A percentile compares a stretch with the other conserved stretches of the same genome.
phyloP scores from a whole-genome alignment of 2,113 vertebrate genomes.

The Megaceryle torquata region DNA sequence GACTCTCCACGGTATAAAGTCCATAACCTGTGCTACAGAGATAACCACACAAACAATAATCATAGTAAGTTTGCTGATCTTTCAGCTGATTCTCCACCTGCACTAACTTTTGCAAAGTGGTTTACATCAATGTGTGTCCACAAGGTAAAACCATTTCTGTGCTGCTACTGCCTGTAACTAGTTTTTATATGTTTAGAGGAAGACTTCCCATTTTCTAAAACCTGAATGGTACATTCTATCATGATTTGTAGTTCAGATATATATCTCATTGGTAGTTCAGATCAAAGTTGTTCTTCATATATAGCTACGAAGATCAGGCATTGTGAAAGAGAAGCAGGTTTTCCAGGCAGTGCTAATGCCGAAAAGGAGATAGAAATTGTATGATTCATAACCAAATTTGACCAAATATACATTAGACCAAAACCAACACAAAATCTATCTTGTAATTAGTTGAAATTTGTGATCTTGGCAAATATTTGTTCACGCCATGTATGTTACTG shows the following conservation, averaged over 20 bases:
- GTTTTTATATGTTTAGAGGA: neutral
- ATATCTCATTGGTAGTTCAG: neutral
- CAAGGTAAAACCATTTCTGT: neutral
- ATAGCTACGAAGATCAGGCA: neutral
- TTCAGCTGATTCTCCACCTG: neutral
- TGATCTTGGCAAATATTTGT: neutral
- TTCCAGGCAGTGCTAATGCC: neutral
- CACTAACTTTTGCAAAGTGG: neutral
- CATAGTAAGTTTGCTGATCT: neutral
- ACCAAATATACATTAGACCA: neutral
- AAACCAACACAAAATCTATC: neutral
- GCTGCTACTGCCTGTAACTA: neutral
- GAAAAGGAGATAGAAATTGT: neutral
- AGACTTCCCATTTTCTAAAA: neutral
- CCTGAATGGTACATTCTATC: neutral
- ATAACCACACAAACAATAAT: neutral
- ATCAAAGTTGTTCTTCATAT: neutral
- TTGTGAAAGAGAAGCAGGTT: neutral
- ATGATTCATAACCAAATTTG: neutral
- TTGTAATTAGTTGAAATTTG: neutral
- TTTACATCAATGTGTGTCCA: neutral
- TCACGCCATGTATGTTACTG: neutral
- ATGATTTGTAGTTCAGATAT: neutral
- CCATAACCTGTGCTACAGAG: neutral
- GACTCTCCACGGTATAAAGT: neutral